Evolutionary conservation across 2,888 invertebrate genomes (phyloP), one percentile per base, ranked within the genome.

Genomic region (Diploptera punctata): DNA sequence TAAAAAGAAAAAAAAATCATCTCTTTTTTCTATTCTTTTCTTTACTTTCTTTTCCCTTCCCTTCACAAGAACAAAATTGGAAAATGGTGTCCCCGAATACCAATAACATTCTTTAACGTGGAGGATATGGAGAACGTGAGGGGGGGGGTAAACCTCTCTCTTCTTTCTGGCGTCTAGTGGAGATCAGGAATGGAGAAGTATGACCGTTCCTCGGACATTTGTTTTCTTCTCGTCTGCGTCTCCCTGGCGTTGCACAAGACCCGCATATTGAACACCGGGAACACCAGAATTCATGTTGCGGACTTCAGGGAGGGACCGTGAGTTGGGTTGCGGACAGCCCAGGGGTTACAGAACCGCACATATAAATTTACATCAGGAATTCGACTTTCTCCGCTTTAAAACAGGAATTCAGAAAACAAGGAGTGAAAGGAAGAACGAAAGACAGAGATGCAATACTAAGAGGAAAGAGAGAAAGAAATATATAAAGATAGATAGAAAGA

Each of bases 1-100:
- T 44, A 44, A 65, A 44, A 65, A 24, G 54, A n/a, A 65, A 47
- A 29, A 16, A 47, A 26, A 18, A 44, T 47, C 29, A n/a, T 18
- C 3, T n/a, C n/a, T 47, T 18, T 65, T 44, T n/a, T 21, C 24
- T 33, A 61, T 33, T 65, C 29, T 29, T 43, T n/a, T 21, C 5
- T n/a, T 44, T 44, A 24, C 43, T 44, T 21, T 47, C 29, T 47
- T 24, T 3, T 26, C 47, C 47, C 5, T 54, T 21, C 54, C 16
- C 44, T 65, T 26, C 29, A 16, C 44, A 16, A 65, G 65, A 65
- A 65, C 38, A 65, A 65, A 65, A 65, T 65, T 65, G 65, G 65
- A 65, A 65, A 65, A 44, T 65, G 47, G 65, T 65, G 65, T 65
- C 65, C 65, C 65, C 44, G 65, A 65, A 43, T 65, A 65, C 65